Evolutionary conservation across 1,140 invertebrate genomes (phyloP).

Genomic region (Helicoverpa zea): DNA sequence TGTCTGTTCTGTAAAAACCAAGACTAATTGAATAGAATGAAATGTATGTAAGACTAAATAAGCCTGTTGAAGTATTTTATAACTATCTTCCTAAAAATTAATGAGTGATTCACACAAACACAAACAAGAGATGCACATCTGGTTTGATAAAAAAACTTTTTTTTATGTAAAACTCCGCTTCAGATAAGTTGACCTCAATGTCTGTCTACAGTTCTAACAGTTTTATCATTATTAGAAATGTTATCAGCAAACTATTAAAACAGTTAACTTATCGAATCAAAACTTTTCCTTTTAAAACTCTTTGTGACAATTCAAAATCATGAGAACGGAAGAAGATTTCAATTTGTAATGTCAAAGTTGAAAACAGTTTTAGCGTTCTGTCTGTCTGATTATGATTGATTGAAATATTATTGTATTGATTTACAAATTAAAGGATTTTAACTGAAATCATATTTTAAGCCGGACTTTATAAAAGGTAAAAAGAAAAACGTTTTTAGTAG

Average conservation of each 20-base stretch:
- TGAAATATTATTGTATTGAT: neutral
- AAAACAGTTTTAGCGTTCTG: neutral
- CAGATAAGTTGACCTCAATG: no score
- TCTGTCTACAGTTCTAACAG: neutral
- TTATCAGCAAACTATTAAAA: neutral
- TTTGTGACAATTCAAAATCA: neutral
- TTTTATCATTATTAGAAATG: neutral
- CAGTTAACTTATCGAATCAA: neutral
- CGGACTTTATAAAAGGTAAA: no score
- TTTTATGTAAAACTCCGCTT: no score
- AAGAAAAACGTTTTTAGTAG: no score
- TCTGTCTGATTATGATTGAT: neutral
- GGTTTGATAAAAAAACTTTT: no score
- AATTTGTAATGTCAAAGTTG: slow-evolving; percentile 5
- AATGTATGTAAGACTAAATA: no score
- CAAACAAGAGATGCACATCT: no score
- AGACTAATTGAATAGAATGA: neutral
- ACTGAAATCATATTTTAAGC: no score
- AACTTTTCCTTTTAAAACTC: neutral
- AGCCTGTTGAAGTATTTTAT: no score
- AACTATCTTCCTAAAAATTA: no score
- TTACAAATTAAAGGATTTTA: neutral
- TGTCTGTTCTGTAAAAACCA: neutral
- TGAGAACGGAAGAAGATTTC: neutral
- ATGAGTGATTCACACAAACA: no score